Evolutionary conservation across 1,140 invertebrate genomes (phyloP).

Genomic region (Hormaphis cornu): DNA sequence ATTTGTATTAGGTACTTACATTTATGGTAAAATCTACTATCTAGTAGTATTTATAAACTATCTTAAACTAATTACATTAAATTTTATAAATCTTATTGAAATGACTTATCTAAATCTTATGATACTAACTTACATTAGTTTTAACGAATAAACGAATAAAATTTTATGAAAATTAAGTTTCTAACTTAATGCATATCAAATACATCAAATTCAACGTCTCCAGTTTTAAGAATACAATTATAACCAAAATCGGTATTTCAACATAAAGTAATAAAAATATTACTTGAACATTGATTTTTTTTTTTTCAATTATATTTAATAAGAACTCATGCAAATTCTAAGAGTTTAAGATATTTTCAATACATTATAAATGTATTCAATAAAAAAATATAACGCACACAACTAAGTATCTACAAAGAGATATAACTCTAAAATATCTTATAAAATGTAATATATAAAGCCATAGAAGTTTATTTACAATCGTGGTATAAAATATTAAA

Average conservation of each 20-base stretch:
- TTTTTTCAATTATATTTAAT: too few species aligned
- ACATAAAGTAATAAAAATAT: neutral
- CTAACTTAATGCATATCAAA: neutral
- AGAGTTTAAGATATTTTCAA: neutral
- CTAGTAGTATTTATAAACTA: neutral
- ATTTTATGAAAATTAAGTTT: neutral
- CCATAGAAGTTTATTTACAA: neutral
- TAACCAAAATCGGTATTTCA: too few species aligned
- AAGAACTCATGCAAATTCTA: neutral
- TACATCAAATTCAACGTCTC: conserved; percentile 2
- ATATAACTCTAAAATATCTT: neutral
- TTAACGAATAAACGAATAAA: neutral
- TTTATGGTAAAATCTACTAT: neutral
- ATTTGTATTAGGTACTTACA: neutral
- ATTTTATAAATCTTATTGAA: neutral
- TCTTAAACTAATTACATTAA: neutral
- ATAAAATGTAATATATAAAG: neutral
- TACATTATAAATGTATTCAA: neutral
- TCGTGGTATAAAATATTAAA: neutral
- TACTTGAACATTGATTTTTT: neutral
- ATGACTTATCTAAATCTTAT: neutral
- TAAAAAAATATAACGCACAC: neutral
- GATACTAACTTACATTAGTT: neutral
- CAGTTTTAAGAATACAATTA: neutral
- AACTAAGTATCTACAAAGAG: neutral